Evolutionary conservation across 2,888 invertebrate genomes (phyloP), one percentile per base, ranked within the genome.

Genomic region (Helleia helle): DNA sequence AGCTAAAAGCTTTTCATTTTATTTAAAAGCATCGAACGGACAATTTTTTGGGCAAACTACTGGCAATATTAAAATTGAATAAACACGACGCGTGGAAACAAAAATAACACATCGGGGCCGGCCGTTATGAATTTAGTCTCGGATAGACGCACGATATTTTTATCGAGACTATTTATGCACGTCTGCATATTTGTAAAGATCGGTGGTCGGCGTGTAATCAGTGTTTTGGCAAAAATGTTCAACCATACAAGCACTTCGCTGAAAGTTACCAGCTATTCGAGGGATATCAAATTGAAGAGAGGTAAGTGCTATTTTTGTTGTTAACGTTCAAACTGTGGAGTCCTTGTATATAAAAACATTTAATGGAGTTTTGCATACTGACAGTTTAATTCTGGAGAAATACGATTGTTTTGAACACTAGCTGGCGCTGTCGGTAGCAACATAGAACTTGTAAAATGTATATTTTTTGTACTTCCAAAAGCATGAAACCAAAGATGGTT

Each of bases 71-170:
- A 66, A 72, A 69, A 70, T 70, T 65, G 63, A 65, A 69, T 71
- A 71, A 71, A 74, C 69, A 74, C 67, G 47, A 55, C 58, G 59
- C 57, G 62, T 59, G 55, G 51, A 54, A 76, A 69, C 72, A 74
- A 77, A 83, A 81, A 83, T 83, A 83, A 74, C 79, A 59, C 62
- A 55, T 58, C 61, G 54, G 62, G 62, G 62, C 61, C 56, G 62
- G 52, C 48, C 55, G 57, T 54, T 56, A 61, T 58, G 61, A 59
- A 62, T 61, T 65, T 68, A 69, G 69, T 67, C 65, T 56, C 58
- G 63, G 61, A 62, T 62, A 50, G 51, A 65, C 57, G 58, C 56
- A 62, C 52, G 58, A 62, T 65, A 59, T 62, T 63, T 65, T 65
- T 59, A 52, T 65, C 59, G 52, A 55, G 61, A 61, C 58, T 63